Conservation (phyloP, 2,113 vertebrate species). For the Caranx ignobilis region DNA sequence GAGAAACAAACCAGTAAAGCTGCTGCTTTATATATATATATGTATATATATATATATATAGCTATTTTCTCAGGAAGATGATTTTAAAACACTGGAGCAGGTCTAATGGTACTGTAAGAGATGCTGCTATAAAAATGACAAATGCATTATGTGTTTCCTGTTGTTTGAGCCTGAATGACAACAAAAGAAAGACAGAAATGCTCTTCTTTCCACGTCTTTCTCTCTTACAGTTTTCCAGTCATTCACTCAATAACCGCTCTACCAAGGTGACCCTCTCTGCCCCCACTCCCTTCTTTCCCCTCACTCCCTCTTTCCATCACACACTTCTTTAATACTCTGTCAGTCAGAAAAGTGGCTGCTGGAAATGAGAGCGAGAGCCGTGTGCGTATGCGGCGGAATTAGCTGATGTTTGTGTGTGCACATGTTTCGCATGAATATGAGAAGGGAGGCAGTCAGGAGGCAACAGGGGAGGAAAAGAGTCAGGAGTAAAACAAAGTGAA, state of each 20-base stretch:
- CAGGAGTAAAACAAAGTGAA: neutral
- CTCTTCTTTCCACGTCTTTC: slow-evolving; percentile 22
- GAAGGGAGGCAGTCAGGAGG: slow-evolving; percentile 20
- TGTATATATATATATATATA: too few species aligned
- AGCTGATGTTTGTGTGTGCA: slow-evolving; percentile 32
- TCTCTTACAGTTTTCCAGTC: slow-evolving; percentile 22
- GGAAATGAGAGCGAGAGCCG: slow-evolving; percentile 36
- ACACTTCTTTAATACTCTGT: slow-evolving; percentile 63
- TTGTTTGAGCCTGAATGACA: slow-evolving; percentile 32
- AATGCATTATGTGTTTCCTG: neutral
- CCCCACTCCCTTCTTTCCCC: neutral
- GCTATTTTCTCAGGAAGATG: too few species aligned
- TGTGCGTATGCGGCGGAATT: slow-evolving; percentile 11
- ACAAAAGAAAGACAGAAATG: neutral
- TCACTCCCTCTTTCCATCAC: slow-evolving; percentile 45
- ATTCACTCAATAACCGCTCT: slow-evolving; percentile 26
- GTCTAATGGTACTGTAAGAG: too few species aligned
- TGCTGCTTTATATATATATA: neutral
- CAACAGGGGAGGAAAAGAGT: slow-evolving; percentile 4
- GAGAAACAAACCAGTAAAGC: neutral
- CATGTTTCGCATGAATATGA: slow-evolving; percentile 39
- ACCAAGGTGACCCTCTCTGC: slow-evolving; percentile 56
- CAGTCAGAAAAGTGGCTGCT: slow-evolving; percentile 59
- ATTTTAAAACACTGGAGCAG: too few species aligned
- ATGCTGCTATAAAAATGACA: neutral